Evolutionary conservation across 2,888 invertebrate genomes (phyloP).

Genomic region (Philaethria dido): DNA sequence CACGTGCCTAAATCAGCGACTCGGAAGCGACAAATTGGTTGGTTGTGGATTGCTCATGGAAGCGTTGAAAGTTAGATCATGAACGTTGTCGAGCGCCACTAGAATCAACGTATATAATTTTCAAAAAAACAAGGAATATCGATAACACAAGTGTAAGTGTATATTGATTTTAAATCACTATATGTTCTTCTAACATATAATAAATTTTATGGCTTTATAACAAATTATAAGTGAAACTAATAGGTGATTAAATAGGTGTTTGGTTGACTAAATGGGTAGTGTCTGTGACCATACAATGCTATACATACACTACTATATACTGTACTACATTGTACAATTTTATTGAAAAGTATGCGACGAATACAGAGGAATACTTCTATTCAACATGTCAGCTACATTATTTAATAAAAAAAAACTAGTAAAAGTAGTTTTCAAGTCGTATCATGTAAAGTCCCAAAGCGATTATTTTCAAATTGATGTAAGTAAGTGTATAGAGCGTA

Average conservation of each 20-base stretch:
- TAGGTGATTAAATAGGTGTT: no score
- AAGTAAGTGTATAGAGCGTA: slow-evolving; percentile 48
- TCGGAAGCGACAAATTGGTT: slow-evolving; percentile 75
- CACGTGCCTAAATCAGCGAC: slow-evolving; percentile 63
- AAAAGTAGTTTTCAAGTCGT: background rate
- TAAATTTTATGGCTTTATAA: no score
- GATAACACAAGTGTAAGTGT: background rate
- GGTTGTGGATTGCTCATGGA: slow-evolving; percentile 64
- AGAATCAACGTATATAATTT: background rate
- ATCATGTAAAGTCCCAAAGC: background rate
- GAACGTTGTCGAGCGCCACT: background rate
- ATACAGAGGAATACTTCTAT: background rate
- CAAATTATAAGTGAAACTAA: no score
- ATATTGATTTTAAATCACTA: background rate
- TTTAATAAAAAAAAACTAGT: background rate
- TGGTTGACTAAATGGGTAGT: no score
- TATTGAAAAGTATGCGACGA: background rate
- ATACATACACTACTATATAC: background rate
- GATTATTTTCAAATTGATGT: slow-evolving; percentile 16
- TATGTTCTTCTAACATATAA: background rate
- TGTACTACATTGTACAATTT: background rate
- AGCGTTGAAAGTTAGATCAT: slow-evolving; percentile 54
- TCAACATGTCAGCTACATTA: background rate
- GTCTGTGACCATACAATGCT: no score
- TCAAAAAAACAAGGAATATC: background rate